Evolutionary conservation across 1,140 invertebrate species (phyloP).

Genomic region (Halesus radiatus): DNA sequence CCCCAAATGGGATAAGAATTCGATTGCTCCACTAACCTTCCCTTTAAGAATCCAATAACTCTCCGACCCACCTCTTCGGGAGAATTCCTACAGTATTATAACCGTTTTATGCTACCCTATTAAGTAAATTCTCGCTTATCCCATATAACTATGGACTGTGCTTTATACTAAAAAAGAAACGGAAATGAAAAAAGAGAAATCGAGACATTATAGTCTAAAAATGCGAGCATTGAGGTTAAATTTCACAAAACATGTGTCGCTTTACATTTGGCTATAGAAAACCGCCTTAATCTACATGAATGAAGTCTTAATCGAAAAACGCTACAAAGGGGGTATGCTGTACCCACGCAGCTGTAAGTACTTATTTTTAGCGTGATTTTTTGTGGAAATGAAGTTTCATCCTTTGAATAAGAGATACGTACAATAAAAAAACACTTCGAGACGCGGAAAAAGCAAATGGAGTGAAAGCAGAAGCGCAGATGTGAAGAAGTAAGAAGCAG

Average conservation of each 20-base stretch:
- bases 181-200: constrained; percentile 19
- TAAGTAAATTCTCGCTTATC: constrained; percentile 43
- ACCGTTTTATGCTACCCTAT: constrained; percentile 28
- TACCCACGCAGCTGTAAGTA: not conserved
- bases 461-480: constrained; percentile 48
- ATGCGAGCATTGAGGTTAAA: constrained; percentile 12
- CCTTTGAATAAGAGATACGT: constrained; percentile 4
- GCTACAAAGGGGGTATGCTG: too few species aligned
- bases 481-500: constrained; percentile 46
- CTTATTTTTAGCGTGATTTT: not conserved
- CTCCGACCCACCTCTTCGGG: not conserved
- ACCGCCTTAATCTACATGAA: not conserved
- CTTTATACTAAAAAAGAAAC: constrained; percentile 10
- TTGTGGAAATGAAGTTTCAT: not conserved
- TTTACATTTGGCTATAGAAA: not conserved
- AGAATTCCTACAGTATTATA: constrained; percentile 7
- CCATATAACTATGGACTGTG: constrained; percentile 28
- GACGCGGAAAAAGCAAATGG: constrained; percentile 50
- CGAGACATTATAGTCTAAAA: constrained; percentile 4
- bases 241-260: constrained; percentile 5
- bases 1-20: constrained; percentile 12
- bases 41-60: constrained; percentile 18
- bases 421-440: constrained; percentile 29
- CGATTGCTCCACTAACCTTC: constrained; percentile 29
- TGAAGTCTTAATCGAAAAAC: not conserved